Percentiles rank a stretch among this genome's conserved stretches.
Evolutionary conservation across 2,888 invertebrate species (phyloP).

Genomic region (Erynnis tages): DNA sequence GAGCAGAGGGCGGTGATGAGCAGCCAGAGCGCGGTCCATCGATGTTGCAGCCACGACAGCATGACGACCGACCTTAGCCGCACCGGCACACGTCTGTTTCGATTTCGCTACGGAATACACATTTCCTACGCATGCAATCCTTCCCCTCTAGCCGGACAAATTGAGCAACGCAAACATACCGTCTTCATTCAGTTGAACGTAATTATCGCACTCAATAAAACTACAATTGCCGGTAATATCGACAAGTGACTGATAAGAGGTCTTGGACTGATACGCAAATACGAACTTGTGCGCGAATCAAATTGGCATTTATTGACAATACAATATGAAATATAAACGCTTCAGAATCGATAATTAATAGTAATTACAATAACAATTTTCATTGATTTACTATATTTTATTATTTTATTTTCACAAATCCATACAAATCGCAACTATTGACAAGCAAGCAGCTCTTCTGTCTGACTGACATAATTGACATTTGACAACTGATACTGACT

Average conservation of each 20-base stretch:
- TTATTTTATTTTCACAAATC: too few relatives aligned
- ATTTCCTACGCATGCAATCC: conserved; percentile 24
- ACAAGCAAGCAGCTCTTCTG: too few relatives aligned
- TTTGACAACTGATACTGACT: too few relatives aligned
- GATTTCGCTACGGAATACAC: background rate
- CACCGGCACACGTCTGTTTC: conserved; percentile 2
- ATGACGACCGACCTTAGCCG: conserved; percentile 41
- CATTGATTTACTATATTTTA: too few relatives aligned
- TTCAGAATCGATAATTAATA: too few relatives aligned
- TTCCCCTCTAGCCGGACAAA: conserved; percentile 27
- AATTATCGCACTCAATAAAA: background rate
- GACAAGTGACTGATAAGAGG: background rate
- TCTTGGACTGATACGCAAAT: too few relatives aligned
- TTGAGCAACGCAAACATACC: conserved; percentile 17
- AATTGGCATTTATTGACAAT: too few relatives aligned
- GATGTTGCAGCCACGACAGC: conserved; percentile 65
- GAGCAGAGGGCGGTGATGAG: conserved; percentile 58
- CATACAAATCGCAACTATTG: too few relatives aligned
- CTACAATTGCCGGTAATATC: conserved; percentile 9
- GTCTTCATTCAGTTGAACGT: background rate
- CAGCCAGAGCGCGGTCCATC: conserved; percentile 70
- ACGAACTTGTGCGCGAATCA: too few relatives aligned
- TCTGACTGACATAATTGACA: too few relatives aligned
- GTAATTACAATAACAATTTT: too few relatives aligned
- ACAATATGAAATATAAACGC: too few relatives aligned